Conservation (phyloP, 2,113 vertebrate genomes). For the Natator depressus region DNA sequence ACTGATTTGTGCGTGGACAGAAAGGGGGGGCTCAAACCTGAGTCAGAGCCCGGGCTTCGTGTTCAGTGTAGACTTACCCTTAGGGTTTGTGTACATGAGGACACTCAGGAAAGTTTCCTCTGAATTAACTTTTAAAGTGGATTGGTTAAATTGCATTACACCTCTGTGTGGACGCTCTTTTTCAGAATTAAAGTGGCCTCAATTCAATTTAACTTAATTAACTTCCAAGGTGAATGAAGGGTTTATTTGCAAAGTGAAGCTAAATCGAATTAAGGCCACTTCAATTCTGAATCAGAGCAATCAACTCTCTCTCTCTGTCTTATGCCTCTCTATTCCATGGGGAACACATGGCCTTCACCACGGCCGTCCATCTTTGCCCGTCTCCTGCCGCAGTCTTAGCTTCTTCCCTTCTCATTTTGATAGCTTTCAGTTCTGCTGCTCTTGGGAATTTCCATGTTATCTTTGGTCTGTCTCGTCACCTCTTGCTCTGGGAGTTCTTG, state of each 20-base stretch:
- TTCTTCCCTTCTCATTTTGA: background rate
- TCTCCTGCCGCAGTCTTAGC: background rate
- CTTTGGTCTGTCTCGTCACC: background rate
- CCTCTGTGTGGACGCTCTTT: background rate
- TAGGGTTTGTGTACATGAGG: background rate
- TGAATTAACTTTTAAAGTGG: background rate
- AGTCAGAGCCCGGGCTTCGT: background rate
- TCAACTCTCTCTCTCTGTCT: background rate
- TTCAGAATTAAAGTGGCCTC: too few species aligned
- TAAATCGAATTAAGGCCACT: background rate
- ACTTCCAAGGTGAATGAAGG: background rate
- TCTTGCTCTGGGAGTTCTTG: background rate
- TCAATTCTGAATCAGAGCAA: background rate
- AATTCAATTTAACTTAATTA: background rate
- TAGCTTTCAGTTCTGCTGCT: background rate
- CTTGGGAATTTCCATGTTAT: background rate
- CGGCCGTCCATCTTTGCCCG: background rate
- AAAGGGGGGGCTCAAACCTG: background rate
- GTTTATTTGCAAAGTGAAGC: background rate
- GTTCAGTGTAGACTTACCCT: background rate
- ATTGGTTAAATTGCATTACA: background rate
- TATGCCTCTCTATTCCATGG: background rate
- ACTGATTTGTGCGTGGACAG: background rate
- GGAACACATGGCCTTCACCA: background rate
- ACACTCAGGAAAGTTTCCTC: background rate